Evolutionary conservation across 2,113 vertebrate genomes (phyloP).

Genomic region (Phaetusa simplex): DNA sequence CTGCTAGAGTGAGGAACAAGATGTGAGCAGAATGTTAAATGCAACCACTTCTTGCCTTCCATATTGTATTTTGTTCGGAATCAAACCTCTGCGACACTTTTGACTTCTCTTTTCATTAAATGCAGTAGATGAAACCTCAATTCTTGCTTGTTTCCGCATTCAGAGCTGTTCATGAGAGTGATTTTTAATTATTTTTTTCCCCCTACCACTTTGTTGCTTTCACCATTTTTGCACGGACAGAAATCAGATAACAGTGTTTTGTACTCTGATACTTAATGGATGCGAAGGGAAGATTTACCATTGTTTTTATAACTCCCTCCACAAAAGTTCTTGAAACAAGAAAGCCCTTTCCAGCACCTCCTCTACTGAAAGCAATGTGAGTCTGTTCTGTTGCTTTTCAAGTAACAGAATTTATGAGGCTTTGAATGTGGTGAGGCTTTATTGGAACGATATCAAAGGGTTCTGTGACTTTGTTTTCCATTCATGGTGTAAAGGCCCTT

Average conservation of each 20-base stretch:
- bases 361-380: background rate
- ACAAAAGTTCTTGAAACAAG: background rate
- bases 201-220: background rate
- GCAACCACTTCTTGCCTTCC: background rate
- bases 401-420: slow-evolving; percentile 19
- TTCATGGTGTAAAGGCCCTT: background rate
- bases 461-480: background rate
- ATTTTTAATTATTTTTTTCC: background rate
- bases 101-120: background rate
- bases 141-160: background rate
- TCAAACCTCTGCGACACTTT: background rate
- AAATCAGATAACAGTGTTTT: background rate
- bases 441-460: background rate
- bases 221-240: background rate
- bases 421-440: background rate
- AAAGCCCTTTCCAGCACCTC: background rate
- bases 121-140: background rate
- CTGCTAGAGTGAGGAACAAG: background rate
- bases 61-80: background rate
- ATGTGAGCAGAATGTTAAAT: background rate
- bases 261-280: background rate
- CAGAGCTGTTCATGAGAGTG: background rate
- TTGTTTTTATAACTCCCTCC: background rate
- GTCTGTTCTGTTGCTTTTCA: slow-evolving; percentile 21
- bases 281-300: background rate